These are phyloP conservation scores for Macrochelys suwanniensis DNA, from an alignment of 2,797 vertebrate species.

Conservation along the genomic window DNA sequence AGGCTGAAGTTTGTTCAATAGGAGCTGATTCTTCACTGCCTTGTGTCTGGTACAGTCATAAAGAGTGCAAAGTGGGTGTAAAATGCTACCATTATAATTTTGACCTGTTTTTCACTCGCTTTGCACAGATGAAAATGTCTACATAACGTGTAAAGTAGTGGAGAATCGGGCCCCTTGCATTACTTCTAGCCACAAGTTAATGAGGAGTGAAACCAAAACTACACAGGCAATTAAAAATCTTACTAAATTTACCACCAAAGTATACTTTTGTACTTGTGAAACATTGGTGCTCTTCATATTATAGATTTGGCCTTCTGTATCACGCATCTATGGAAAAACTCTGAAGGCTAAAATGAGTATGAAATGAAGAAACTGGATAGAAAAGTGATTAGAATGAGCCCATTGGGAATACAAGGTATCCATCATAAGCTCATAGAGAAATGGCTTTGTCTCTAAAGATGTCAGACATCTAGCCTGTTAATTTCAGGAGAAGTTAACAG, in stretches of 20 bases:
- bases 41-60: background rate
- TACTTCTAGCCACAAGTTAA: background rate
- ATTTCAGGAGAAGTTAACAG: background rate
- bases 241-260: background rate
- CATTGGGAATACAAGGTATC: background rate
- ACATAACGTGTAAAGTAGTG: background rate
- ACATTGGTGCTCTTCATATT: background rate
- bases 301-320: background rate
- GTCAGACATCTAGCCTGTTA: background rate
- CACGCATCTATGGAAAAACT: background rate
- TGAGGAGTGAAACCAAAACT: background rate
- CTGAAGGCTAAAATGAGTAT: background rate
- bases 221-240: background rate
- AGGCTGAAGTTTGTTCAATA: background rate
- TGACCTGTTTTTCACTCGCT: background rate
- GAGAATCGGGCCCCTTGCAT: background rate
- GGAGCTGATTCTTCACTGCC: background rate
- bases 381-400: background rate
- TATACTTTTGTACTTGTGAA: background rate
- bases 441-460: background rate
- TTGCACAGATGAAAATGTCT: background rate
- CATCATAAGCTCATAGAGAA: background rate
- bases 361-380: background rate
- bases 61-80: background rate
- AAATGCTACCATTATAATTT: background rate